Base-by-base conservation (phyloP, 1,140 invertebrate species). In the Zaprionus ghesquierei region DNA sequence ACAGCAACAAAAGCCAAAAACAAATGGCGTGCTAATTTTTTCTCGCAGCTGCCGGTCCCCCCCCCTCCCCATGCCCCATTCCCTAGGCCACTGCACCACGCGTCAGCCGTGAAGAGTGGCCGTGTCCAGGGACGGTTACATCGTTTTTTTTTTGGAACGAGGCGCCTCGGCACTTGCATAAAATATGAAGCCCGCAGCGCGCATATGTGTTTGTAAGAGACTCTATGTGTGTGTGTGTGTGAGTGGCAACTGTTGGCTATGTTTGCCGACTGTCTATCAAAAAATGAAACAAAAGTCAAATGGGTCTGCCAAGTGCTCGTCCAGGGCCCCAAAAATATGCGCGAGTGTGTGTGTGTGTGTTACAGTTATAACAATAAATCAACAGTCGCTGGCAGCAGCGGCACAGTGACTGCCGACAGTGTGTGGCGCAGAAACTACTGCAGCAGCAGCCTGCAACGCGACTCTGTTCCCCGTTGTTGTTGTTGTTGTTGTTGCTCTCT, bases 291-390 rank as follows among this genome's bases (percentile, higher is more conserved):
- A 87, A 89, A 89, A 89, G 79, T 89, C 77, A 70, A 82, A 71
- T 69, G 72, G 66, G 33, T 54, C 54, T 71, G 62, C 35, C 41
- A 73, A 87, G 51, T 62, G 31, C 46, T 53, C 78, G 75, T 63
- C 60, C 58, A 41, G 62, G 55, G 41, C 64, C 59, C 64, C 79
- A 56, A 49, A 86, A 87, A 78, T 69, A 74, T 65, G 69, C 60
- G 33, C 59, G 41, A 77, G 68, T 66, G 64, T 46, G 41, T 44
- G 18, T 46, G 41, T 46, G 41, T 74, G 69, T 68, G 68, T 54
- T 56, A 80, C 84, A 89, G 84, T 82, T 89, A 80, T 80, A 89
- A 89, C 80, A 89, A 89, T 89, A 84, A 89, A 89, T 89, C 84
- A 89, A 89, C 84, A 89, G 69, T 60, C 81, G 81, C 82, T 78